phyloP scores from a whole-genome alignment of 2,113 vertebrate species.

The Phalacrocorax pelagicus region DNA sequence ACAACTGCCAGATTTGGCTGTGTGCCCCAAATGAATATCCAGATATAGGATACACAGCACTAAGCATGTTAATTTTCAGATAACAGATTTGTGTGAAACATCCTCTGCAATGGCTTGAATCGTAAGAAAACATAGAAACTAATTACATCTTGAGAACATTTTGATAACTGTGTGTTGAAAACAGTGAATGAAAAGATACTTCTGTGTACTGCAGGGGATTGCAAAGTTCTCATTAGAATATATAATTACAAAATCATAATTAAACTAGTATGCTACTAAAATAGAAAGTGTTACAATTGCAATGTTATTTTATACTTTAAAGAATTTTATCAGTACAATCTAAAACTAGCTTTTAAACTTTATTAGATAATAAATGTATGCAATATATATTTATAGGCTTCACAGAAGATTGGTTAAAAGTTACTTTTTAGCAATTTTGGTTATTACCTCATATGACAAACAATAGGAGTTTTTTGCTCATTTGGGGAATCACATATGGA shows the following conservation, averaged over 20 bases:
- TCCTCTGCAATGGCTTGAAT: conserved; percentile 46
- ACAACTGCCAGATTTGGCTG: conserved; percentile 54
- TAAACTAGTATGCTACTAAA: background rate
- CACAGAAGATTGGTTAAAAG: background rate
- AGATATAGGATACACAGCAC: conserved; percentile 37
- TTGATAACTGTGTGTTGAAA: conserved; percentile 45
- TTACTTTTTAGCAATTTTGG: background rate
- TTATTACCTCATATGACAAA: background rate
- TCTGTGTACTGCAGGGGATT: background rate
- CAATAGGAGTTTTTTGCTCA: background rate
- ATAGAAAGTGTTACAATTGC: background rate
- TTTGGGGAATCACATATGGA: background rate
- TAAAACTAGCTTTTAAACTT: background rate
- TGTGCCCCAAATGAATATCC: conserved; percentile 35
- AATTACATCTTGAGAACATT: conserved; percentile 47
- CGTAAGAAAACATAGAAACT: conserved; percentile 47
- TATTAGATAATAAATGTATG: background rate
- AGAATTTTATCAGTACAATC: background rate
- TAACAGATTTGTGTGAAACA: conserved; percentile 33
- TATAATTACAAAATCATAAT: conserved; percentile 8
- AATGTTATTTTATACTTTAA: background rate
- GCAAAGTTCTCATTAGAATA: conserved; percentile 1
- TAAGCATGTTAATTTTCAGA: background rate
- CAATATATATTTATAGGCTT: background rate
- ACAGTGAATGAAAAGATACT: conserved; percentile 17